These are phyloP conservation scores for Hyperoplus lanceolatus DNA, from an alignment of 2,797 vertebrate genomes.

Conservation along the genomic window DNA sequence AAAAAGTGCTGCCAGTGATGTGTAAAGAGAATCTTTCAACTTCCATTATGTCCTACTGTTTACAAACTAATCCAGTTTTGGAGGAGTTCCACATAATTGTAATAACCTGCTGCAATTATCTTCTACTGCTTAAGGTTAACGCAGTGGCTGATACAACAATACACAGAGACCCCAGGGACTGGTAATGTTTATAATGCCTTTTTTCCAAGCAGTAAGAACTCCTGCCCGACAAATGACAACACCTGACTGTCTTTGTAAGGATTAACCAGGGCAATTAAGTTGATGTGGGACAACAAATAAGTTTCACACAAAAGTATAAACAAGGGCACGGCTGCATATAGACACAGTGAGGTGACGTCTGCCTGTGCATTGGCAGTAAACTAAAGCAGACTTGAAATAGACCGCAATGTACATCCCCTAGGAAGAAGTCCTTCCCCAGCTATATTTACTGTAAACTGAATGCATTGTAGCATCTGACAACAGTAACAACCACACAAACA, in stretches of 20 bases:
- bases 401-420: background rate
- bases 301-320: constrained; percentile 16
- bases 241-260: background rate
- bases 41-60: constrained; percentile 2
- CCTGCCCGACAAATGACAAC: background rate
- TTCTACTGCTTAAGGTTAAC: constrained; percentile 9
- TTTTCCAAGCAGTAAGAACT: constrained; percentile 18
- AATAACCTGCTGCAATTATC: constrained; percentile 29
- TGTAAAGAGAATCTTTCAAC: background rate
- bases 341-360: constrained; percentile 21
- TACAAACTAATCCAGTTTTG: constrained; percentile 3
- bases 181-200: constrained; percentile 10
- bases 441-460: constrained; percentile 67
- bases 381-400: constrained; percentile 41
- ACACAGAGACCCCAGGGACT: background rate
- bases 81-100: constrained; percentile 15
- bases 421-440: constrained; percentile 27
- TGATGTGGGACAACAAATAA: background rate
- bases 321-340: constrained; percentile 4
- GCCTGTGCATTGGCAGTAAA: constrained; percentile 25
- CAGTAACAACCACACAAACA: constrained; percentile 22
- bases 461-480: constrained; percentile 20
- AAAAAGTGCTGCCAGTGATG: background rate
- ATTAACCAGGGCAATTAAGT: background rate
- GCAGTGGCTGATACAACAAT: constrained; percentile 13